Percentiles rank a stretch among this genome's conserved stretches.
Conservation (phyloP, 1,140 invertebrate species). For the Acromyrmex charruanus region DNA sequence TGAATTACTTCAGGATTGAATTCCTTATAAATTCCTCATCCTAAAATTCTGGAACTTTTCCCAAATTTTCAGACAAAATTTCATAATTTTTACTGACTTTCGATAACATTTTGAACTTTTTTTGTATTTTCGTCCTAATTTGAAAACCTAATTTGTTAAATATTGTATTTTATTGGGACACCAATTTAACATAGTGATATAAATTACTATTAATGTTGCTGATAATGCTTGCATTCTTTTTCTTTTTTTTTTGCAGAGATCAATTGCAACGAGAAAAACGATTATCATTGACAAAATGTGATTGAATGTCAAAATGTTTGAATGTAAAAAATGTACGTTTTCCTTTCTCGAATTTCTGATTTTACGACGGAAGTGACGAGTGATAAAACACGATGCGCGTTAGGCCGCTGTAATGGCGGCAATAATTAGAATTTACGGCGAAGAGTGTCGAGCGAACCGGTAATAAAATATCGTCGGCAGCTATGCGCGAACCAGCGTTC, state of each 20-base stretch:
- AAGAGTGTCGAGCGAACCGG: not conserved
- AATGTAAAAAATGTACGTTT: not conserved
- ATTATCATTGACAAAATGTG: not conserved
- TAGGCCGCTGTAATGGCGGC: constrained; percentile 40
- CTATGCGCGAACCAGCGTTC: constrained; percentile 23
- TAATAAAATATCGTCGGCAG: constrained; percentile 51
- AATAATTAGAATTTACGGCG: constrained; percentile 59
- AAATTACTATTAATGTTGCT: no score
- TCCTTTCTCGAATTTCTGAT: constrained; percentile 6
- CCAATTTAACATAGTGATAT: not conserved
- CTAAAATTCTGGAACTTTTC: no score
- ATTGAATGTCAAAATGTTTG: not conserved
- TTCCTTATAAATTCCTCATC: no score
- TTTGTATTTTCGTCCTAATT: no score
- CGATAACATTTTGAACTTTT: no score
- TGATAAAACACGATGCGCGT: constrained; percentile 46
- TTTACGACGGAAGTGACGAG: constrained; percentile 15
- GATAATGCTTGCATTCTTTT: not conserved
- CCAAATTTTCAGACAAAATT: no score
- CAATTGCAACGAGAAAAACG: not conserved
- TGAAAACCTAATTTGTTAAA: no score
- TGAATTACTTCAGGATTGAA: not conserved
- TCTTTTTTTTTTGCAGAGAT: not conserved
- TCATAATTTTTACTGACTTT: no score
- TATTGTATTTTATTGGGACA: no score